phyloP scores from a whole-genome alignment of 2,888 invertebrate genomes.

The Xestia sexstrigata region DNA sequence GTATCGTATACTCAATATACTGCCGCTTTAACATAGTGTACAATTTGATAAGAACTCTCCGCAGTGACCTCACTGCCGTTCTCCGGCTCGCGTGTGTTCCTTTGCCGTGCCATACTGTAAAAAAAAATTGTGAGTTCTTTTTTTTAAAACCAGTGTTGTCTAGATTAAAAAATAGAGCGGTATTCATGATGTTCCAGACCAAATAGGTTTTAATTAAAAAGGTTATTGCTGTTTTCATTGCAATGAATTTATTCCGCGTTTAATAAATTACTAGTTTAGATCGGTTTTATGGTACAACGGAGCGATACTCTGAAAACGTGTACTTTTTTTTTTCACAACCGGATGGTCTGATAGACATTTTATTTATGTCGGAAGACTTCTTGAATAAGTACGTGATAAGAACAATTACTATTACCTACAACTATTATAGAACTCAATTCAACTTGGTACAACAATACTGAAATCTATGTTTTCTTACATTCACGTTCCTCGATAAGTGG shows the following conservation, averaged over 20 bases:
- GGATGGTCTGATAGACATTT: constrained; percentile 48
- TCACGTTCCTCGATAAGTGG: neutral
- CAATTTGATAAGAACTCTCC: constrained; percentile 76
- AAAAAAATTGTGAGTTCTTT: constrained; percentile 63
- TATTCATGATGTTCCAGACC: neutral
- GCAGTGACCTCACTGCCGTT: constrained; percentile 78
- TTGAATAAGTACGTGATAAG: neutral
- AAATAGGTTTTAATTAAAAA: constrained; percentile 31
- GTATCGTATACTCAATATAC: constrained; percentile 60
- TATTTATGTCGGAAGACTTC: neutral
- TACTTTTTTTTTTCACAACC: constrained; percentile 30
- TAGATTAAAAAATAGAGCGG: constrained; percentile 39
- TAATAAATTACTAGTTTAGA: constrained; percentile 12
- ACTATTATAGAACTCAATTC: constrained; percentile 1
- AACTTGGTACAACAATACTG: neutral
- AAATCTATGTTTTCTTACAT: neutral
- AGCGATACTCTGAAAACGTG: constrained; percentile 19
- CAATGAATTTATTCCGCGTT: constrained; percentile 1
- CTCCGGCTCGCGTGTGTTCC: constrained; percentile 66
- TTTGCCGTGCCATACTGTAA: constrained; percentile 39
- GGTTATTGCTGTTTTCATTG: constrained; percentile 8
- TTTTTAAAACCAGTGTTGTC: constrained; percentile 31
- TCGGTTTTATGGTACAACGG: constrained; percentile 1
- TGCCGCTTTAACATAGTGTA: constrained; percentile 61
- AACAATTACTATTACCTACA: neutral